A percentile compares a stretch with the other conserved stretches of the same genome.
Conservation (phyloP, 2,797 vertebrate genomes). For the Helarctos malayanus region DNA sequence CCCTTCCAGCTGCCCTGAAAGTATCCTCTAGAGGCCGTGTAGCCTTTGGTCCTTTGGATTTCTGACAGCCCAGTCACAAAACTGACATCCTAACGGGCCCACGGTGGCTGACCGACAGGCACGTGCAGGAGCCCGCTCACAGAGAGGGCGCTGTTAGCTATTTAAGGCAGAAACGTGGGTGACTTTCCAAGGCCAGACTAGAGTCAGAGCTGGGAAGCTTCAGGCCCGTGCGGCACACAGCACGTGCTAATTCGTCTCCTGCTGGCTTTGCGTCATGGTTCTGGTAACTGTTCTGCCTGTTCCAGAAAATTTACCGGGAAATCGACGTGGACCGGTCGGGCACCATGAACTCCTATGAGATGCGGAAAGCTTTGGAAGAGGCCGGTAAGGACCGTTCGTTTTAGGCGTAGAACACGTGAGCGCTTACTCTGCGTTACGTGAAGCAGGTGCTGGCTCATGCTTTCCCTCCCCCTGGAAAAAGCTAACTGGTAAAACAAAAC, state of each 20-base stretch:
- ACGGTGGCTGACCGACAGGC: background rate
- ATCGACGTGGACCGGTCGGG: constrained; percentile 94
- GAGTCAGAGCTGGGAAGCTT: fast-evolving
- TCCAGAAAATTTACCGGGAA: constrained; percentile 93
- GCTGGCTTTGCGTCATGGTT: background rate
- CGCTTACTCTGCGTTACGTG: background rate
- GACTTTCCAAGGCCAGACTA: background rate
- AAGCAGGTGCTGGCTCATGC: background rate
- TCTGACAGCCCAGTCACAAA: background rate
- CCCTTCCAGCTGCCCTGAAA: background rate
- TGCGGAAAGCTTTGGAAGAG: constrained; percentile 92
- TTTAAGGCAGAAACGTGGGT: background rate
- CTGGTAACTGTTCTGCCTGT: constrained; percentile 41
- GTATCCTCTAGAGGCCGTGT: background rate
- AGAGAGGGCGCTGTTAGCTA: background rate
- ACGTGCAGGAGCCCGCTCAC: background rate
- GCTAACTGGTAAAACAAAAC: background rate
- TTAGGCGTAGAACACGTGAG: background rate
- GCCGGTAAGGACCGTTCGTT: constrained; percentile 88
- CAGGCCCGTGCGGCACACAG: background rate
- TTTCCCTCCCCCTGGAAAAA: background rate
- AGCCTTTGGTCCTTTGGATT: background rate
- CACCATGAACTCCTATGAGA: constrained; percentile 94
- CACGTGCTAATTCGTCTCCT: too few species aligned
- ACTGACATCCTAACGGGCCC: fast-evolving